Conservation (phyloP, 2,113 vertebrate genomes). For the Accipiter cooperii region DNA sequence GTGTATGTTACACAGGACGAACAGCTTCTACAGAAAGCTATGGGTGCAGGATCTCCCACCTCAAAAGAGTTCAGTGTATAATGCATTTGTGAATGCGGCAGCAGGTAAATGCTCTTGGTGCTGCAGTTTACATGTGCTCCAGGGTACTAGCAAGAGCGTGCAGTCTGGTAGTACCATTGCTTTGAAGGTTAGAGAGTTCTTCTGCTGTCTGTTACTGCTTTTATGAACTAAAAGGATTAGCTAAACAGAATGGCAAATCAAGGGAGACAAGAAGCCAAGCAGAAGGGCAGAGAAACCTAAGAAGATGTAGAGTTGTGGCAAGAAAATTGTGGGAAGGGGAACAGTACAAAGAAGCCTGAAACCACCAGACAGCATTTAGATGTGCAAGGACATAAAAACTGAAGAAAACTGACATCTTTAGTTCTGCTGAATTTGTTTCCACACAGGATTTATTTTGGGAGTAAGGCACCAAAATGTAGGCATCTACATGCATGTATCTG, state of each 20-base stretch:
- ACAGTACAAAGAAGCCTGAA: background rate
- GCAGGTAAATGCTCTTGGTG: background rate
- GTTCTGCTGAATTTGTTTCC: background rate
- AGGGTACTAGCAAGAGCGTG: background rate
- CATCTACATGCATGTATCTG: too few relatives aligned
- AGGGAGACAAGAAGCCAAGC: background rate
- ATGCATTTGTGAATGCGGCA: background rate
- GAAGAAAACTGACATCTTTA: background rate
- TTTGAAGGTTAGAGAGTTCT: background rate
- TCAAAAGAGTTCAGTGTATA: background rate
- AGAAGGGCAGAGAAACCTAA: background rate
- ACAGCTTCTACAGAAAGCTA: background rate
- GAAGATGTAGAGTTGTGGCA: background rate
- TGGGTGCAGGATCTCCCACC: background rate
- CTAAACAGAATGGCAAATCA: background rate
- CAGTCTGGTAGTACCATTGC: background rate
- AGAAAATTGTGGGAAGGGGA: background rate
- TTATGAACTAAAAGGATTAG: background rate
- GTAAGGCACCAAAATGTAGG: background rate
- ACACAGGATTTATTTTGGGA: background rate
- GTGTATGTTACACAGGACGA: rapidly evolving
- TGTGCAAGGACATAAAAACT: background rate
- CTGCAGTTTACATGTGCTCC: background rate
- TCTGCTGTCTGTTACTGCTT: background rate
- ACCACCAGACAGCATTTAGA: background rate